Evolutionary conservation across 2,888 invertebrate genomes (phyloP).

Genomic region (Sipha maydis): DNA sequence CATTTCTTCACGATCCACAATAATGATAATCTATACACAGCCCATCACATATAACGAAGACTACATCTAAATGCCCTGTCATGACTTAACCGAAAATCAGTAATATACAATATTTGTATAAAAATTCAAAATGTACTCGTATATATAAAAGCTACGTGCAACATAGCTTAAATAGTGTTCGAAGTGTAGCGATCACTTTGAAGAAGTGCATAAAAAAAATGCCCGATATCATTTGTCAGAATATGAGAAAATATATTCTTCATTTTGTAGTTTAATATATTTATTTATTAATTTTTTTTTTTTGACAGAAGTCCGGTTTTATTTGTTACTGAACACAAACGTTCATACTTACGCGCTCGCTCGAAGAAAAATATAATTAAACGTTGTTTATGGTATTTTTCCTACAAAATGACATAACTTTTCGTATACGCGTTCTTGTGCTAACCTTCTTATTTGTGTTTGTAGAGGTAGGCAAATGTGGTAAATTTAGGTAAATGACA

Average conservation of each 20-base stretch:
- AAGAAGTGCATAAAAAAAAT: not conserved
- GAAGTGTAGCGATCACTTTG: not conserved
- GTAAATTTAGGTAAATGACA: no score
- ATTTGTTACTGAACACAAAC: not conserved
- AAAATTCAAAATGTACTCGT: no score
- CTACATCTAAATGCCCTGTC: no score
- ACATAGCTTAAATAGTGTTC: no score
- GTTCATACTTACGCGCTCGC: no score
- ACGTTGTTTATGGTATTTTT: not conserved
- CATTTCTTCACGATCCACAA: no score
- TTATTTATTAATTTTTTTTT: not conserved
- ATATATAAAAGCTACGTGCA: no score
- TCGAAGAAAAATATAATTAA: not conserved
- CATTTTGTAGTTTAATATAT: not conserved
- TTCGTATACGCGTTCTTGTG: not conserved
- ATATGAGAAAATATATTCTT: not conserved
- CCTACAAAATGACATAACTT: not conserved
- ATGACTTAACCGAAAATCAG: no score
- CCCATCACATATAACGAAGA: no score
- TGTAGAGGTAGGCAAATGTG: no score
- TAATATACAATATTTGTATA: no score
- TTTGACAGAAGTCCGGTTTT: not conserved
- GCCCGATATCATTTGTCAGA: not conserved
- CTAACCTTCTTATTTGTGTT: not conserved
- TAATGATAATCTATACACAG: no score